A percentile compares a stretch with the other conserved stretches of the same genome.
phyloP scores from a whole-genome alignment of 2,113 vertebrate genomes.

The Oncorhynchus gorbuscha region DNA sequence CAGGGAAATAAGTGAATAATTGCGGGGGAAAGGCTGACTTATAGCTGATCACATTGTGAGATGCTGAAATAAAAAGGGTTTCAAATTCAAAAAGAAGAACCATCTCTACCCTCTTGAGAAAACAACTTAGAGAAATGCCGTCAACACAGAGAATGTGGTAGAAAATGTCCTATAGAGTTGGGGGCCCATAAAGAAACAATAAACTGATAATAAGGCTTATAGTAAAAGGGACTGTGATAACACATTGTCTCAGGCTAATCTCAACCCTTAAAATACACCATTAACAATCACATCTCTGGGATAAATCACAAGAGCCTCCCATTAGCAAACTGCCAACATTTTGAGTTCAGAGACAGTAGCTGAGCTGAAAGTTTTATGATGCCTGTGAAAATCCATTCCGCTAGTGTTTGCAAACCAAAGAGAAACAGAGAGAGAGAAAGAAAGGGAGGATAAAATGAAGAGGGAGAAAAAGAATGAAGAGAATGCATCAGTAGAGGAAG shows the following conservation, averaged over 20 bases:
- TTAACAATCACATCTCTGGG: not conserved
- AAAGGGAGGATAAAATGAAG: not conserved
- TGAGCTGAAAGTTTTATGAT: conserved; percentile 40
- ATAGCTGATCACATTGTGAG: not conserved
- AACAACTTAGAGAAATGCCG: not conserved
- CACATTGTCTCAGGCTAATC: not conserved
- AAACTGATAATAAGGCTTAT: not conserved
- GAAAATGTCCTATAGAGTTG: not conserved
- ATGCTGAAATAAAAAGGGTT: not conserved
- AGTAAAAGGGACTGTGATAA: not conserved
- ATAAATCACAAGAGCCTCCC: conserved; percentile 7
- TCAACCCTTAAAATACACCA: not conserved
- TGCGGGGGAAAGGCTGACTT: not conserved
- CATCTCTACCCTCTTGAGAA: too few relatives aligned
- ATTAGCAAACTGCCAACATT: not conserved
- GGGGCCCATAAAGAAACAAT: not conserved
- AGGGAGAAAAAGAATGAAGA: conserved; percentile 15
- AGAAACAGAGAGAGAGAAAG: too few relatives aligned
- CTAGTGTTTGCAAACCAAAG: not conserved
- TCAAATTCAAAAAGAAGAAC: not conserved
- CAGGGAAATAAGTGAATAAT: not conserved
- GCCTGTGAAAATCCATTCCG: conserved; percentile 38
- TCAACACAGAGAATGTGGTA: not conserved
- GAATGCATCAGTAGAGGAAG: conserved; percentile 26
- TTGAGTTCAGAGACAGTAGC: conserved; percentile 4